These are phyloP conservation scores for Hydropotes inermis DNA, from an alignment of 2,113 vertebrate genomes.

Conservation along the genomic window DNA sequence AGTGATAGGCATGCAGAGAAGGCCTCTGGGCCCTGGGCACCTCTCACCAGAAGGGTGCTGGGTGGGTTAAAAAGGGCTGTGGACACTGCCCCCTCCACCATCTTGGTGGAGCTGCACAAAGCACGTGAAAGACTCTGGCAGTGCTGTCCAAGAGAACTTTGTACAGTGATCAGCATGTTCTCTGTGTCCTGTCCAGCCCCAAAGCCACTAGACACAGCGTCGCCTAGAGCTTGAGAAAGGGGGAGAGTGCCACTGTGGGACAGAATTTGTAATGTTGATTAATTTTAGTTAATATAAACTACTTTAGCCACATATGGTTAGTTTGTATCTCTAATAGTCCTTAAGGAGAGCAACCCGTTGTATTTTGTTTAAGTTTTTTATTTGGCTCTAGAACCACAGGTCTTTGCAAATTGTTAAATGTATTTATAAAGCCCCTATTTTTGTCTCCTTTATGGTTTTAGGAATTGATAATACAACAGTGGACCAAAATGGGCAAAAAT, in stretches of 20 bases:
- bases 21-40: neutral
- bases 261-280: no score
- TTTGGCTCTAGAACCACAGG: neutral
- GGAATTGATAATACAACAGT: neutral
- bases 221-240: neutral
- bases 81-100: fast-evolving
- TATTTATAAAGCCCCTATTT: neutral
- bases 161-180: fast-evolving
- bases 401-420: neutral
- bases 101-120: neutral
- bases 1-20: neutral
- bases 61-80: neutral
- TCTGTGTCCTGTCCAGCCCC: fast-evolving
- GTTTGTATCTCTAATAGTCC: neutral
- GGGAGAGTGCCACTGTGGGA: neutral
- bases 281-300: neutral
- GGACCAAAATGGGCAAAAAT: neutral
- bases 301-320: neutral
- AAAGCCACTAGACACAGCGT: neutral
- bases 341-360: neutral
- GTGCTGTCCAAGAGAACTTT: fast-evolving
- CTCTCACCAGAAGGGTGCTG: neutral
- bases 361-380: neutral
- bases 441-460: neutral
- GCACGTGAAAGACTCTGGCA: fast-evolving